Evolutionary conservation across 2,888 invertebrate species (phyloP).

Genomic region (Notocelia uddmanniana): DNA sequence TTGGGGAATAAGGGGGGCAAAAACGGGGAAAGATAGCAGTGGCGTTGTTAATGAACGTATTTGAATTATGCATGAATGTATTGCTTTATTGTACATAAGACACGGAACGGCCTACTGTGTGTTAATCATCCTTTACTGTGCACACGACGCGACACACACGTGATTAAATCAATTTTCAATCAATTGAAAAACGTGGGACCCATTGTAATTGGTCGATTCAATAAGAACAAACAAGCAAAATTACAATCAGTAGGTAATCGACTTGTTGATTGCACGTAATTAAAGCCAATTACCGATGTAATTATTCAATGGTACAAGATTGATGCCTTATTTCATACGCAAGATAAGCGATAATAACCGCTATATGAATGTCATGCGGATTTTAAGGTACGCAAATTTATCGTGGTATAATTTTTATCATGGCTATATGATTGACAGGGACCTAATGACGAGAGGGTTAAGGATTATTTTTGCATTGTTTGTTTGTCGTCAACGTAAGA

Average conservation of each 20-base stretch:
- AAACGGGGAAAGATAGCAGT: too few species aligned
- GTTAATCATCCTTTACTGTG: background rate
- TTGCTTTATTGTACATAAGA: too few species aligned
- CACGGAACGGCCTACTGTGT: too few species aligned
- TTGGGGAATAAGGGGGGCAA: too few species aligned
- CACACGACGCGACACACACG: background rate
- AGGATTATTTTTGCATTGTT: background rate
- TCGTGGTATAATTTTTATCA: background rate
- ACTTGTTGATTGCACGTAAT: constrained; percentile 24
- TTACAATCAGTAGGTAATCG: constrained; percentile 16
- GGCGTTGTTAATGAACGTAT: too few species aligned
- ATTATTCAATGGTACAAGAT: constrained; percentile 13
- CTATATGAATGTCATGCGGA: background rate
- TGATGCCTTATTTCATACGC: background rate
- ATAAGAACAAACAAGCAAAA: constrained; percentile 27
- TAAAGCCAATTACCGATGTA: constrained; percentile 13
- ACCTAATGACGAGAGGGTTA: background rate
- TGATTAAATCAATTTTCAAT: background rate
- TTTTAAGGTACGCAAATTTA: background rate
- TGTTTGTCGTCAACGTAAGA: background rate
- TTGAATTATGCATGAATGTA: too few species aligned
- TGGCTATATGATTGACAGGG: background rate
- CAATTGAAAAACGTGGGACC: constrained; percentile 26
- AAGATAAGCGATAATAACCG: background rate
- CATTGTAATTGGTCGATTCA: constrained; percentile 21